Evolutionary conservation across 2,113 vertebrate species (phyloP), one percentile per base, ranked within the genome.

Genomic region (Hyperopisus bebe): DNA sequence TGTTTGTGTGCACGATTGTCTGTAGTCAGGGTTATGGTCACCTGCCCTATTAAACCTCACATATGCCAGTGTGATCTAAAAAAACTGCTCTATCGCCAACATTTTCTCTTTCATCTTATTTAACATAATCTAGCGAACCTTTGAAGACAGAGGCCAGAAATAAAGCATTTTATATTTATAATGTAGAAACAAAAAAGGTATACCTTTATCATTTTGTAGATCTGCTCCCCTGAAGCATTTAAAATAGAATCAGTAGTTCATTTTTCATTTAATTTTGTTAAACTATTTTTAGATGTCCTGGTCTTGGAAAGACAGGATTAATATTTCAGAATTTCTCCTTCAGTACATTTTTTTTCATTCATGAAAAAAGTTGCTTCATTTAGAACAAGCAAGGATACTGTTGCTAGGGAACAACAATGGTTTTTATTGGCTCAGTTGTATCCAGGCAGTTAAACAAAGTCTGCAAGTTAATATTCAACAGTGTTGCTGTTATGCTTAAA

Each of bases 331-430:
- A 87, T 90, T 46, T 21, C 19, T 44, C 39, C 47, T 62, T 77
- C 19, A 31, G 74, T 80, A 39, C 27, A 51, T 53, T 58, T 21
- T 51, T 47, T 51, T 82, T 70, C 58, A 70, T 55, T 39, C 27
- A 83, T 39, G 31, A 24, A 87, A 48, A 58, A 74, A 83, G 86
- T 80, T 84, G 66, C 85, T 89, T 90, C 70, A 44, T 47, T 89
- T 89, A 82, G 90, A 90, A 86, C 87, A 91, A 96, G 92, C 93
- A 91, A 86, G 92, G 95, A 93, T 92, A 70, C 24, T 90, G 93
- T 97, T 97, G 95, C 97, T 97, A 98, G 96, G 97, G 98, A 97
- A 98, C 98, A 93, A 77, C 46, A 90, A 89, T 89, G 85, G 92
- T 90, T 90, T 94, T 95, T 96, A 96, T 97, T 97, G 97, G 97